These are phyloP conservation scores for Anoplophora glabripennis DNA, from an alignment of 1,140 invertebrate species.

Conservation along the genomic window DNA sequence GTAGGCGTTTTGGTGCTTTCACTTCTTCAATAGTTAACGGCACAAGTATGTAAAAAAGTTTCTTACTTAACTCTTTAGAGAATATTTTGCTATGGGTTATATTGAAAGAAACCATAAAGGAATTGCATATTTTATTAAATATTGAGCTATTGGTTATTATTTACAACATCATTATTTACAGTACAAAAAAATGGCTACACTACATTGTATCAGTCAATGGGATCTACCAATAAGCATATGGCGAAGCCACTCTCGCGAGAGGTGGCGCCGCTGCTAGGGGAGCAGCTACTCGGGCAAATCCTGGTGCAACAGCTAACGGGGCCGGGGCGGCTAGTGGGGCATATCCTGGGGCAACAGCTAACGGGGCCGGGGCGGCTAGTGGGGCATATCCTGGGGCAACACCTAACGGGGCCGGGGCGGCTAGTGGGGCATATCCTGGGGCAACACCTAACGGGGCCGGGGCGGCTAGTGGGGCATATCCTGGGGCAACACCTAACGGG, in stretches of 20 bases:
- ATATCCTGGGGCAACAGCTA: background rate
- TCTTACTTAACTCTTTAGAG: no score
- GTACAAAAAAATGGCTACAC: background rate
- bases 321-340: background rate
- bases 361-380: background rate
- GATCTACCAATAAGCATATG: constrained; percentile 9
- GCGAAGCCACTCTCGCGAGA: constrained; percentile 8
- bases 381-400: background rate
- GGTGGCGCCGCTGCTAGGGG: background rate
- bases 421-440: constrained; percentile 18
- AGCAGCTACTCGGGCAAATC: constrained; percentile 3
- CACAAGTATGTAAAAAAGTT: no score
- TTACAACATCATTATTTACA: constrained; percentile 10
- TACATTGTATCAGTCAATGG: background rate
- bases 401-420: constrained; percentile 13
- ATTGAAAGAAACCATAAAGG: no score
- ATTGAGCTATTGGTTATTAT: background rate
- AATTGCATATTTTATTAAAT: no score
- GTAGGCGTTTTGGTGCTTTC: no score
- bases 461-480: constrained; percentile 13
- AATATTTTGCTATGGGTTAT: no score
- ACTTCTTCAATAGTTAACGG: no score
- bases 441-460: constrained; percentile 17
- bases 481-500: constrained; percentile 1
- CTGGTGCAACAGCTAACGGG: no score